Evolutionary conservation across 2,113 vertebrate genomes (phyloP), one percentile per base, ranked within the genome.

Genomic region (Meles meles): DNA sequence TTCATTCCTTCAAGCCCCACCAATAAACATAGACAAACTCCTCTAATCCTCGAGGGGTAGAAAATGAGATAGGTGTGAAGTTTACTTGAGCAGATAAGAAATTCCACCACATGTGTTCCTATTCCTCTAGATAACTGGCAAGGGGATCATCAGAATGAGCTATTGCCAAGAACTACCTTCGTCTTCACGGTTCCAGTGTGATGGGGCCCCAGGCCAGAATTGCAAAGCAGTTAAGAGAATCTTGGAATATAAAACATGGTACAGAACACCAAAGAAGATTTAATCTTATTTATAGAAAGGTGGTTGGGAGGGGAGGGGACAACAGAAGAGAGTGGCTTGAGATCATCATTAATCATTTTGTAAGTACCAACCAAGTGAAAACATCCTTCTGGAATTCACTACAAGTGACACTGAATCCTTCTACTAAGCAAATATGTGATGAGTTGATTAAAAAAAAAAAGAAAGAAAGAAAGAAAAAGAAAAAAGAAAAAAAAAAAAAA

Each of bases 221-320:
- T 99, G 98, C 98, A 98, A 98, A 99, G 96, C 98, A 98, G 98
- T 98, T 98, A 91, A 97, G 97, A 94, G 98, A 97, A 98, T 98
- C 98, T 97, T 98, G 97, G 98, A 97, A 94, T 97, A 98, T 95
- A 97, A 98, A 98, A 59, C 98, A 98, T 93, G 83, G 95, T 97
- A 82, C 96, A 97, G 97, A 98, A 98, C 98, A 96, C 93, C 97
- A 96, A 98, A 98, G 97, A 97, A 97, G 98, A 98, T 98, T 98
- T 97, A 97, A 98, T 98, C 98, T 98, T 98, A 96, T 98, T 98
- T 98, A 98, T 98, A 97, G 96, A 97, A 98, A 98, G 98, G 98
- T 97, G 94, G 93, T 93, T 86, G 93, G 18, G 10, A 25, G 77
- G 93, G 92, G 98, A 90, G 59, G 95, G 90, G 72, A 69, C 52